Evolutionary conservation across 2,797 vertebrate genomes (phyloP).

Genomic region (Oreochromis grahami): DNA sequence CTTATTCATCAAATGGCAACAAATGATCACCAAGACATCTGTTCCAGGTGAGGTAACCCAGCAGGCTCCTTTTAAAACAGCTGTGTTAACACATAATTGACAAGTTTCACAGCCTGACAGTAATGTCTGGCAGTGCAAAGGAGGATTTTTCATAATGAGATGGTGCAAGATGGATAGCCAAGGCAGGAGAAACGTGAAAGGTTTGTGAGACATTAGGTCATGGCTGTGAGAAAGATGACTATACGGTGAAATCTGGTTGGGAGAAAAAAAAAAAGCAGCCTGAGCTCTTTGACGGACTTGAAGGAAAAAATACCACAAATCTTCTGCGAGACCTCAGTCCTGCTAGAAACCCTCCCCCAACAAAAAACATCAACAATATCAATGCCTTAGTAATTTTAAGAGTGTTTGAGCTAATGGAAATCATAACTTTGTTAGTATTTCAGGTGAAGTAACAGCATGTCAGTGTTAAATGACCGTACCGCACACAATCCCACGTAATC

Average conservation of each 20-base stretch:
- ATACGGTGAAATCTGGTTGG: not conserved
- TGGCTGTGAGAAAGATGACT: not conserved
- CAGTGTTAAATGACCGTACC: not conserved
- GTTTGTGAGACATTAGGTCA: not conserved
- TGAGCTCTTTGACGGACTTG: not conserved
- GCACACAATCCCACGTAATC: not conserved
- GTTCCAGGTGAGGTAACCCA: not conserved
- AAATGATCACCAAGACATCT: not conserved
- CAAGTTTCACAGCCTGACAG: not conserved
- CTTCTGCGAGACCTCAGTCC: not conserved
- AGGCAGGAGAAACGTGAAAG: not conserved
- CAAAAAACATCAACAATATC: rapidly evolving
- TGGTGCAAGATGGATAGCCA: not conserved
- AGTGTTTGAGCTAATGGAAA: not conserved
- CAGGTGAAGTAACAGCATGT: not conserved
- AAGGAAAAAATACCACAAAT: not conserved
- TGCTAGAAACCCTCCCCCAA: not conserved
- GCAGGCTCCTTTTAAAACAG: not conserved
- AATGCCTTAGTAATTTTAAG: not conserved
- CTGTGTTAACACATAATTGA: not conserved
- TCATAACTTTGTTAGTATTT: not conserved
- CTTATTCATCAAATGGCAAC: not conserved
- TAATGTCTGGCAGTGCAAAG: not conserved
- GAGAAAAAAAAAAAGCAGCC: not conserved
- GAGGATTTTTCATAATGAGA: constrained; percentile 4